Evolutionary conservation across 2,113 vertebrate genomes (phyloP), one percentile per base, ranked within the genome.

Genomic region (Atractosteus spatula): DNA sequence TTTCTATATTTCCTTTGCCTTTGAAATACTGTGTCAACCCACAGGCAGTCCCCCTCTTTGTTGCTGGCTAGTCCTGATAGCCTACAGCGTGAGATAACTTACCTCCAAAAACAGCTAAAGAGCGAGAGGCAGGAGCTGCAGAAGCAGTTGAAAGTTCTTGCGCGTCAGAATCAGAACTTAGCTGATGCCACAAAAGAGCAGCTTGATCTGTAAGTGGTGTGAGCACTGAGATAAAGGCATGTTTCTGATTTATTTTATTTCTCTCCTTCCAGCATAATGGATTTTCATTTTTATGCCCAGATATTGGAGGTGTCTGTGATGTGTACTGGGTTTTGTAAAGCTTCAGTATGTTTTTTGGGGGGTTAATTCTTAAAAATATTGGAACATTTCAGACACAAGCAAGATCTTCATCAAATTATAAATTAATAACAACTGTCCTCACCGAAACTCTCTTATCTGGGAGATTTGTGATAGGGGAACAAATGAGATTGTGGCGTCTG

Each of bases 121-220:
- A 83, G 73, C 61, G 88, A 91, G 66, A 80, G 89, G 74, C 85
- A 83, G 77, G 82, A 88, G 85, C 80, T 89, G 79, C 87, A 84
- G 71, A 80, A 79, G 74, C 84, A 89, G 74, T 43, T 89, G 59
- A 55, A 79, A 71, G 79, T 86, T 74, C 83, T 91, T 1, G 83
- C 88, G 55, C 86, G 70, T 68, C 89, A 91, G 62, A 92, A 91
- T 81, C 82, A 87, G 78, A 80, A 47, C 47, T 81, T 91, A 78
- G 87, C 86, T 45, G 77, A 89, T 43, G 79, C 76, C 72, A 83
- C 90, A 67, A 79, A 82, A 68, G 82, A 90, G 71, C 90, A 91
- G 78, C 82, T 90, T 76, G 82, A 89, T 56, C 79, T 88, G 90
- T 92, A 88, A 92, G 90, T 91, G 75, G 41, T 14, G 14, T 7